Evolutionary conservation across 1,140 invertebrate species (phyloP), one percentile per base, ranked within the genome.

Genomic region (Aphelenchoides besseyi): DNA sequence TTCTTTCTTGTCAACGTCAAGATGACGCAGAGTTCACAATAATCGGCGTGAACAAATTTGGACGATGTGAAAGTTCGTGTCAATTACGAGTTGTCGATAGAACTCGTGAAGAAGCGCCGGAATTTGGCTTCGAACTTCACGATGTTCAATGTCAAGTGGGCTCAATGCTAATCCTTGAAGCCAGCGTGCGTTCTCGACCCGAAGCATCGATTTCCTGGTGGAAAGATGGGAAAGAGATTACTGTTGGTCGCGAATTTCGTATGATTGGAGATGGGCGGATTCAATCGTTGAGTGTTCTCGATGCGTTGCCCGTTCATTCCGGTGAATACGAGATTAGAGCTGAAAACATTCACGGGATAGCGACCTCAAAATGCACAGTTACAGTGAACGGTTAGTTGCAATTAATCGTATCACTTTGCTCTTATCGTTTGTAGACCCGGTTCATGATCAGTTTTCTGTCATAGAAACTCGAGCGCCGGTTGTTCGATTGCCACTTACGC

Each of bases 281-380:
- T 35, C 74, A 81, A 35, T 63, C 68, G 1, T 48, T 81, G 55
- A 73, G 71, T 28, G 93, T 95, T 68, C 89, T 93, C 87, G 91
- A 93, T 73, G 91, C 91, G 2, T 89, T 92, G 74, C 91, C 92
- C 1, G 92, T 94, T 86, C 92, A 95, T 86, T 90, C 91, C 30
- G 93, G 93, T 30, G 92, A 90, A 3, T 95, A 95, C 79, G 93
- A 92, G 16, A 94, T 92, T 83, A 88, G 91, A 79, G 92, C 92
- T 0, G 90, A 89, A 55, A 94, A 95, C 83, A 90, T 90, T 35
- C 86, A 92, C 23, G 92, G 92, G 9, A 91, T 93, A 86, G 91
- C 92, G 16, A 3, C 9, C 5, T 36, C 32, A 1, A 3, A 29
- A 12, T 77, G 76, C 36, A 55, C 32, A n/a, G 61, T 77, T 8